Percentiles rank a stretch among this genome's conserved stretches.
Conservation (phyloP, 2,797 vertebrate genomes). For the Lophius americanus region DNA sequence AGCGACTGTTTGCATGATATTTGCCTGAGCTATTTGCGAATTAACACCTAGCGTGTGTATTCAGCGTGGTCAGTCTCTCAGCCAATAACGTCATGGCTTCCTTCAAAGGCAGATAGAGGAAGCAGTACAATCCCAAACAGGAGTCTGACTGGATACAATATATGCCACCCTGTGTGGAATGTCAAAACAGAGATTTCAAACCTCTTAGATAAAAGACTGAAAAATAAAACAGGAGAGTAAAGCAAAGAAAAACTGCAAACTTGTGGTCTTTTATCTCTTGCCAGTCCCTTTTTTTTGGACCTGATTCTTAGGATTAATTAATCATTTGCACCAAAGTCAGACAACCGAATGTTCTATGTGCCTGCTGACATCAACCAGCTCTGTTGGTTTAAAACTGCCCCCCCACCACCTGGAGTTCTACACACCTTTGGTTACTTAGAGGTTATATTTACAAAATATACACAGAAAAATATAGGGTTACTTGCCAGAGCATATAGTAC, state of each 20-base stretch:
- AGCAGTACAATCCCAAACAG: slow-evolving; percentile 9
- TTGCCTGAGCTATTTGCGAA: slow-evolving; percentile 65
- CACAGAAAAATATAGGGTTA: slow-evolving; percentile 98
- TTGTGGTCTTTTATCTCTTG: slow-evolving; percentile 7
- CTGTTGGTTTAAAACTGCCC: slow-evolving; percentile 49
- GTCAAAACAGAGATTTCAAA: slow-evolving; percentile 66
- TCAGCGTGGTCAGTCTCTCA: slow-evolving; percentile 8
- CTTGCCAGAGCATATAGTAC: slow-evolving; percentile 88
- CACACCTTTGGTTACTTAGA: slow-evolving; percentile 79
- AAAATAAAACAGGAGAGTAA: slow-evolving; percentile 12
- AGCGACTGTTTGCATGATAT: slow-evolving; percentile 67
- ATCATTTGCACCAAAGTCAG: slow-evolving; percentile 16
- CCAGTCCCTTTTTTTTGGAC: background rate
- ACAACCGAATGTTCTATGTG: slow-evolving; percentile 20
- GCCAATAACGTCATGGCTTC: slow-evolving; percentile 24
- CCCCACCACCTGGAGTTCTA: slow-evolving; percentile 49
- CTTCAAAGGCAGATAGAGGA: slow-evolving; percentile 20
- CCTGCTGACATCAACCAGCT: slow-evolving; percentile 30
- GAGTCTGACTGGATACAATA: slow-evolving; percentile 13
- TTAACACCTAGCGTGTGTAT: slow-evolving; percentile 47
- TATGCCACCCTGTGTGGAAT: slow-evolving; percentile 68
- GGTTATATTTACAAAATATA: slow-evolving; percentile 93
- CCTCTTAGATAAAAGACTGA: slow-evolving; percentile 18
- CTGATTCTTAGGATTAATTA: slow-evolving; percentile 1
- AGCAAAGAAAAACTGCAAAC: background rate